Evolutionary conservation across 2,113 vertebrate genomes (phyloP), one percentile per base, ranked within the genome.

Genomic region (Recurvirostra avosetta): DNA sequence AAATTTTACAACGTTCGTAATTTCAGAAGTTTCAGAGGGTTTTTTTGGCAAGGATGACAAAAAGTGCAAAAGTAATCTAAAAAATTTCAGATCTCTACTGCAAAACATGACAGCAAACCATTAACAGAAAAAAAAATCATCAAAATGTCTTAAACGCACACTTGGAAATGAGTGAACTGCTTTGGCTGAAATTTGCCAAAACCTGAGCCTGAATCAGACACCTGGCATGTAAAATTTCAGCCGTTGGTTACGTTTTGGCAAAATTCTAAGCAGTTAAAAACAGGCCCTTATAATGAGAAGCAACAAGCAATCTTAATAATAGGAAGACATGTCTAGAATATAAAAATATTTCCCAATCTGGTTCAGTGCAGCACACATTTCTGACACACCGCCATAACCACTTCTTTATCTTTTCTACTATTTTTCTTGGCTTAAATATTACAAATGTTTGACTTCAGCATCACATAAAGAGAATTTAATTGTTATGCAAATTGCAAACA

Each of bases 381-480:
- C 90, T 96, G 92, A 84, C 72, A 84, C 0, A 0, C 13, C 3
- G 40, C 90, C 72, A 91, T 43, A 90, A 96, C 36, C 0, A 0
- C 68, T 77, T 73, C 71, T 94, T 94, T 94, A 96, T 93, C 81
- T 95, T 90, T 90, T 88, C 92, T 82, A 50, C 40, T 93, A 1
- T 92, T 96, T 96, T 92, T 90, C 72, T 94, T 96, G 95, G 95
- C 91, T 94, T 86, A 84, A 92, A 77, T 74, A 65, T 63, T 77
- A 92, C 52, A 88, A 84, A 91, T 92, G 65, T 87, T 86, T 86
- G 65, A 86, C 32, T 86, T 72, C 59, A 86, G 26, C 94, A 65
- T 87, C 76, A 3, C 52, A 72, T 52, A 88, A 94, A 96, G 68
- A 92, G 52, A 95, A 86, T 49, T 71, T 92, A 91, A 92, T 94